Percentiles rank a stretch among this genome's conserved stretches.
phyloP scores from a whole-genome alignment of 1,140 invertebrate genomes.

The Danaus plexippus region DNA sequence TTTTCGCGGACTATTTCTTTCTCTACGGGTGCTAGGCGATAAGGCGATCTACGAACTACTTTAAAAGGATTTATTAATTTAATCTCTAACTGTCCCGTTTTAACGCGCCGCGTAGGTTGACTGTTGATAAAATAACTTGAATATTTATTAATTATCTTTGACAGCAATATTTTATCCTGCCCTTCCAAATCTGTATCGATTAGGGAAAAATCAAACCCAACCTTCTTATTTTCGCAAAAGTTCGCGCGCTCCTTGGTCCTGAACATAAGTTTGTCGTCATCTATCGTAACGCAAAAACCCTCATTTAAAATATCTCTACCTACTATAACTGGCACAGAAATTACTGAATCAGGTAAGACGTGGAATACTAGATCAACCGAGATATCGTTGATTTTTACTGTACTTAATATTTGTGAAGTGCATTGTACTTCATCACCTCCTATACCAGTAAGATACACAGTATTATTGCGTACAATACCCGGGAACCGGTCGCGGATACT shows the following conservation, averaged over 20 bases:
- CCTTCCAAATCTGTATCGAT: slow-evolving; percentile 5
- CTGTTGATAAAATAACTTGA: background rate
- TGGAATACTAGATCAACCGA: background rate
- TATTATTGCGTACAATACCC: slow-evolving; percentile 12
- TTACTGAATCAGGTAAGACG: background rate
- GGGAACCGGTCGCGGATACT: background rate
- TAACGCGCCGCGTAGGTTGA: background rate
- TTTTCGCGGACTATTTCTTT: slow-evolving; percentile 1
- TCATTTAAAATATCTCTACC: slow-evolving; percentile 1
- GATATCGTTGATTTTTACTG: no score
- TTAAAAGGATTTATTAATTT: background rate
- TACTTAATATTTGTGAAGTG: no score
- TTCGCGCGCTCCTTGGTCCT: background rate
- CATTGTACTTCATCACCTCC: no score
- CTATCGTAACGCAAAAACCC: no score
- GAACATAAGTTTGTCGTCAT: no score
- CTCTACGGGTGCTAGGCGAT: background rate
- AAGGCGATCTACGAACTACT: background rate
- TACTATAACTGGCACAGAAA: background rate
- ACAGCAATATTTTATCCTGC: background rate
- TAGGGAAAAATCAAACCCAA: no score
- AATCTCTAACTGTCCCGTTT: slow-evolving; percentile 1
- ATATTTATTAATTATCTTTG: no score
- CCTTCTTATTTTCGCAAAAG: background rate
- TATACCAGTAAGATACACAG: background rate